phyloP scores from a whole-genome alignment of 1,140 invertebrate species.

The Tetramorium parvispinum region DNA sequence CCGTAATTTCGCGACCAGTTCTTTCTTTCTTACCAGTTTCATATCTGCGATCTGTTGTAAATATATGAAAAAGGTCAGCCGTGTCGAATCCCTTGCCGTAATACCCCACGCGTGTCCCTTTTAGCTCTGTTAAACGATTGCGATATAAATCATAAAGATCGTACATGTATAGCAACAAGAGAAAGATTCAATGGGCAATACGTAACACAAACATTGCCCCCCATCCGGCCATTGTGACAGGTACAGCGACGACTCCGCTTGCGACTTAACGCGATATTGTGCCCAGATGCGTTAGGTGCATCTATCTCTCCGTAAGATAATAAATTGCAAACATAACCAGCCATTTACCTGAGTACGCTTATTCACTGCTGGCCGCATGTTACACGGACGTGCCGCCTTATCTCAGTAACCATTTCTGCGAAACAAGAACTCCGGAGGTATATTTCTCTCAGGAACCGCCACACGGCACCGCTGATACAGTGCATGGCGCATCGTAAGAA shows the following conservation, averaged over 20 bases:
- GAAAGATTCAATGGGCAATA: constrained; percentile 53
- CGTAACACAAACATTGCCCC: constrained; percentile 46
- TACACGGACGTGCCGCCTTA: constrained; percentile 60
- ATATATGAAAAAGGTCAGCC: constrained; percentile 48
- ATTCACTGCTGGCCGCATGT: constrained; percentile 2
- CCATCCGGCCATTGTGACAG: constrained; percentile 44
- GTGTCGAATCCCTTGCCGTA: constrained; percentile 16
- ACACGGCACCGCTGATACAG: constrained; percentile 11
- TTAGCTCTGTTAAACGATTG: constrained; percentile 30
- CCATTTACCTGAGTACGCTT: constrained; percentile 63
- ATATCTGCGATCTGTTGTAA: neutral
- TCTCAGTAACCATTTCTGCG: constrained; percentile 65
- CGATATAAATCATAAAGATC: constrained; percentile 48
- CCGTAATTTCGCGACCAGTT: neutral
- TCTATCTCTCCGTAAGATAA: constrained; percentile 64
- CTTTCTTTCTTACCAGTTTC: neutral
- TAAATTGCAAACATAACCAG: constrained; percentile 67
- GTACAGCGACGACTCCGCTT: constrained; percentile 42
- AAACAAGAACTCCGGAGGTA: constrained; percentile 59
- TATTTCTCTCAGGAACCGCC: constrained; percentile 59
- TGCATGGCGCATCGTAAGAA: neutral
- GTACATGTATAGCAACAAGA: neutral
- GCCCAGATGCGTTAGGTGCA: constrained; percentile 54
- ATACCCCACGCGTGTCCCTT: neutral
- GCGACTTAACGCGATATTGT: constrained; percentile 58